Evolutionary conservation across 2,797 vertebrate genomes (phyloP).

Genomic region (Zenarchopterus dispar): DNA sequence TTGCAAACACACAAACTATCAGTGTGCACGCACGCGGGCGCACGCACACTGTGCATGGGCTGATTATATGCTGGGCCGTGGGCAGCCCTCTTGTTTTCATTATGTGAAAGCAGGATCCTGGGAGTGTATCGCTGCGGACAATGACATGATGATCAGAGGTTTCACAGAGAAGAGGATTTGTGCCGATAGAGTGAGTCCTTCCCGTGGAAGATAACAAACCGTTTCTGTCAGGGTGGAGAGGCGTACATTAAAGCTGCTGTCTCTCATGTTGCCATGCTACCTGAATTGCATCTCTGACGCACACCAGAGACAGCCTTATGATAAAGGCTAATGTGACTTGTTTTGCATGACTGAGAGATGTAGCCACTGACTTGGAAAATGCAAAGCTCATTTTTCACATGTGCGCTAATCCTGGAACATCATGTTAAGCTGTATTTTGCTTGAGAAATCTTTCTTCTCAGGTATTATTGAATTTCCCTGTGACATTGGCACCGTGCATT

Average conservation of each 20-base stretch:
- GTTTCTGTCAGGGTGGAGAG: conserved; percentile 43
- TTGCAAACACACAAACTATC: conserved; percentile 37
- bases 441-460: conserved; percentile 14
- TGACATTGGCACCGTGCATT: conserved; percentile 56
- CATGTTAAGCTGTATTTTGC: conserved; percentile 15
- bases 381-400: conserved; percentile 37
- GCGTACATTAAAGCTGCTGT: conserved; percentile 52
- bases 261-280: conserved; percentile 47
- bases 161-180: conserved; percentile 68
- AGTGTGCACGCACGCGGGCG: conserved; percentile 1
- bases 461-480: conserved; percentile 42
- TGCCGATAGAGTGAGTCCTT: conserved; percentile 68
- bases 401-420: conserved; percentile 29
- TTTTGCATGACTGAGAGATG: conserved; percentile 38
- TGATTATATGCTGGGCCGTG: conserved; percentile 64
- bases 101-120: conserved; percentile 66
- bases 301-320: conserved; percentile 26
- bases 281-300: conserved; percentile 45
- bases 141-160: conserved; percentile 80
- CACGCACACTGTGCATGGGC: conserved; percentile 1
- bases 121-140: conserved; percentile 71
- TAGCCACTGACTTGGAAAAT: conserved; percentile 53
- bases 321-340: conserved; percentile 31
- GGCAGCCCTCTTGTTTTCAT: conserved; percentile 65
- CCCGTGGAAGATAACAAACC: conserved; percentile 67